Conservation (phyloP, 1,140 invertebrate genomes). For the Lanistes nyassanus region DNA sequence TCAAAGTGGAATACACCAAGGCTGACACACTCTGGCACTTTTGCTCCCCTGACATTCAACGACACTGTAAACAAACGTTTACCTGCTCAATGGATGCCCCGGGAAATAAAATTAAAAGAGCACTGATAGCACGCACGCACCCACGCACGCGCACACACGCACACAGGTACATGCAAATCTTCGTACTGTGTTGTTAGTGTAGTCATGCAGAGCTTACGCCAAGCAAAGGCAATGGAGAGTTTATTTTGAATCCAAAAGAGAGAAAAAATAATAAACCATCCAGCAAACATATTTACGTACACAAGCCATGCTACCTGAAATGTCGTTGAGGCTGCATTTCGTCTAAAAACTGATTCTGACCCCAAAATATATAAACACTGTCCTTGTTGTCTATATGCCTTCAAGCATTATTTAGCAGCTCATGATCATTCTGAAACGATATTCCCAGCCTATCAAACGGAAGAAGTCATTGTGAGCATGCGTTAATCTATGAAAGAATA, state of each 20-base stretch:
- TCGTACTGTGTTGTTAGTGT: neutral
- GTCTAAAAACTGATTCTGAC: no score
- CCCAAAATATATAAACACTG: no score
- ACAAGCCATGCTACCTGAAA: no score
- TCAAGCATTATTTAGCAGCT: no score
- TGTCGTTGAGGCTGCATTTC: no score
- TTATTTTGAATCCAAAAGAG: neutral
- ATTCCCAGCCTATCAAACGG: no score
- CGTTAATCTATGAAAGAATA: neutral
- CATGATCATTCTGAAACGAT: no score
- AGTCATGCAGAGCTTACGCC: neutral
- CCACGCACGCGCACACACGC: slow-evolving; percentile 3
- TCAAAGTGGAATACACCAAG: no score
- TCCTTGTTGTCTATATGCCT: no score
- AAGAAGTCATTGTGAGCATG: neutral
- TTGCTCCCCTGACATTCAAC: slow-evolving; percentile 2
- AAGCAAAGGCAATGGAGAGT: neutral
- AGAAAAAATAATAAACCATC: neutral
- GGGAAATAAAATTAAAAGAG: neutral
- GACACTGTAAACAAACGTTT: neutral
- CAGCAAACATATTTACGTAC: no score
- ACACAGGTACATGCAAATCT: neutral
- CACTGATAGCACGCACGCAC: slow-evolving; percentile 12
- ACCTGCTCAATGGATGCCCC: neutral
- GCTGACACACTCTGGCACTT: neutral